phyloP scores from a whole-genome alignment of 1,140 invertebrate genomes.

The Tenebrio molitor region DNA sequence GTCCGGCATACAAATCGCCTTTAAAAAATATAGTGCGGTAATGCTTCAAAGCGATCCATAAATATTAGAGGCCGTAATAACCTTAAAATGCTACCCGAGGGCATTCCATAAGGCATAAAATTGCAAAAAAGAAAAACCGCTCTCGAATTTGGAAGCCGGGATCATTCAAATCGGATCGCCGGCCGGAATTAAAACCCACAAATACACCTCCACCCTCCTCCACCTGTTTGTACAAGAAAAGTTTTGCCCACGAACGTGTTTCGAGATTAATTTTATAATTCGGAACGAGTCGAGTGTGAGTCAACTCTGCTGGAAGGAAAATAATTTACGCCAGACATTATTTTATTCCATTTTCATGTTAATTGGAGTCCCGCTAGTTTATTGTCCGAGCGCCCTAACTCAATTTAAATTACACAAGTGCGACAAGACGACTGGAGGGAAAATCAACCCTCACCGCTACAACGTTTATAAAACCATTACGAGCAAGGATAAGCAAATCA shows the following conservation, averaged over 20 bases:
- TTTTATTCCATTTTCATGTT: constrained; percentile 60
- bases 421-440: constrained; percentile 40
- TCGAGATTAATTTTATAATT: constrained; percentile 20
- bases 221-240: constrained; percentile 16
- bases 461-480: constrained; percentile 37
- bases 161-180: constrained; percentile 31
- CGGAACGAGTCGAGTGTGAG: constrained; percentile 8
- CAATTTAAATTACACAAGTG: constrained; percentile 53
- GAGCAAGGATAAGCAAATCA: constrained; percentile 28
- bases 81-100: constrained; percentile 15
- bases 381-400: constrained; percentile 54
- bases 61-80: constrained; percentile 37
- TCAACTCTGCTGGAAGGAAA: constrained; percentile 33
- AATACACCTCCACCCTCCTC: no score
- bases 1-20: constrained; percentile 11
- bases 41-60: constrained; percentile 32
- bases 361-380: constrained; percentile 54
- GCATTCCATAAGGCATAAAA: constrained; percentile 38
- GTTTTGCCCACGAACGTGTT: constrained; percentile 11
- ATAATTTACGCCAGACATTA: constrained; percentile 49
- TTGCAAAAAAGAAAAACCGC: constrained; percentile 17
- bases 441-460: constrained; percentile 4
- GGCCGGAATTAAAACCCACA: neutral
- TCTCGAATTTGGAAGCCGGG: neutral
- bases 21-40: constrained; percentile 26